Evolutionary conservation across 2,888 invertebrate genomes (phyloP), one percentile per base, ranked within the genome.

Genomic region (Tenthredo notha): DNA sequence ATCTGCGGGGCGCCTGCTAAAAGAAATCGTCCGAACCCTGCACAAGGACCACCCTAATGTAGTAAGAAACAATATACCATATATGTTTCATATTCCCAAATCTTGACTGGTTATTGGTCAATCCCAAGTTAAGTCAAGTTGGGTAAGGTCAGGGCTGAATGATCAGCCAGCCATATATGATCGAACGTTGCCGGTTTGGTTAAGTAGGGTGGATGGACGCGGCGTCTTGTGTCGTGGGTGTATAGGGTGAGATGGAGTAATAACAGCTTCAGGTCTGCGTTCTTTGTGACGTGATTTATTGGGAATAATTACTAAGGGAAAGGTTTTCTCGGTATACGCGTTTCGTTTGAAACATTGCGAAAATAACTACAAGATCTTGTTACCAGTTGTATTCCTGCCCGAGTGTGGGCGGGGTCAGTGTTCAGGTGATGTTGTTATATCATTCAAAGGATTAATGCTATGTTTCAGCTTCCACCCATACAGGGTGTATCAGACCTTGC

Each of bases 101-200:
- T 25, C 47, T 47, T 75, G 75, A 47, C 47, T 47, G 25, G 47
- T 12, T 10, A 47, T 25, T 47, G 25, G 47, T 12, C 3, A 10
- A 12, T 25, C 12, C 33, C 21, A 40, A 37, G 21, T 61, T 61
- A 58, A 21, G n/a, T 61, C 12, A 37, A 40, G 12, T 80, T 37
- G 80, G 12, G 15, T 80, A 80, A 61, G 80, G 80, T 61, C 80
- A 80, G 40, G 80, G 80, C 40, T 61, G 61, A 61, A 61, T 80
- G 12, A 40, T 61, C 61, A 15, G 37, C n/a, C 25, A n/a, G 12
- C 54, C 7, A 80, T 29, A 6, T 40, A 58, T 37, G 61, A 80
- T 74, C 40, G 25, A 77, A 33, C 2, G 37, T 37, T 18, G 47
- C 47, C 37, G n/a, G 18, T 40, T 61, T 40, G 61, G 37, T 15